Percentiles rank a stretch among this genome's conserved stretches.
These are phyloP conservation scores for Dasyprocta punctata DNA, from an alignment of 2,113 vertebrate species.

Conservation along the genomic window DNA sequence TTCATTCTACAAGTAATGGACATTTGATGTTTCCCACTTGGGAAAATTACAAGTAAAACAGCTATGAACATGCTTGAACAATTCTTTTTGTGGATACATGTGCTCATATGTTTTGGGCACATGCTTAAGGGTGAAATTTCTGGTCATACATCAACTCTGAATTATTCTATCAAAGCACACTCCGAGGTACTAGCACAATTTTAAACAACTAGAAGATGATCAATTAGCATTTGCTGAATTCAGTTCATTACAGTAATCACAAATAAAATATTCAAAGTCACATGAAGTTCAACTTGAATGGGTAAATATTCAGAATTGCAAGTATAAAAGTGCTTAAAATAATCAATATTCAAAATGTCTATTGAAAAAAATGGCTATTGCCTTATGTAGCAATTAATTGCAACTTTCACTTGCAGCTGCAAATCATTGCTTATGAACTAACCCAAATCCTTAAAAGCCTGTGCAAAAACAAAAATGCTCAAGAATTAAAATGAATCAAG, in stretches of 20 bases:
- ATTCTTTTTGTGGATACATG: background rate
- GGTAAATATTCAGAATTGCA: conserved; percentile 63
- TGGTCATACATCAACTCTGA: background rate
- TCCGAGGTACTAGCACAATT: background rate
- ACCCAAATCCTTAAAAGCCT: conserved; percentile 78
- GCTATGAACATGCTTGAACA: background rate
- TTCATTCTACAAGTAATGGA: background rate
- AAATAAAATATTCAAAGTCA: conserved; percentile 50
- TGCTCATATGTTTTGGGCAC: background rate
- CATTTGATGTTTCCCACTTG: conserved; percentile 17
- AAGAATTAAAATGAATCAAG: conserved; percentile 68
- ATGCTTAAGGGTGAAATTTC: background rate
- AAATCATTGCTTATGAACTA: conserved; percentile 82
- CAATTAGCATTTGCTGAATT: conserved; percentile 2
- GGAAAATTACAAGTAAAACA: background rate
- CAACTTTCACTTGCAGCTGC: conserved; percentile 76
- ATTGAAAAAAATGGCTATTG: conserved; percentile 21
- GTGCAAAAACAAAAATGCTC: conserved; percentile 33
- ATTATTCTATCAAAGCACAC: background rate
- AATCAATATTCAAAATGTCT: conserved; percentile 69
- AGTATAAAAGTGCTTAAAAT: conserved; percentile 64
- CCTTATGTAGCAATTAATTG: conserved; percentile 60
- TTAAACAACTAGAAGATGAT: background rate
- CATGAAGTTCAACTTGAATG: background rate
- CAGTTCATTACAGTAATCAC: background rate